Evolutionary conservation across 53 echinoderm and acorn worm genomes (phyloP), one percentile per base, ranked within the genome.

Genomic region (Echinarachnius parma): DNA sequence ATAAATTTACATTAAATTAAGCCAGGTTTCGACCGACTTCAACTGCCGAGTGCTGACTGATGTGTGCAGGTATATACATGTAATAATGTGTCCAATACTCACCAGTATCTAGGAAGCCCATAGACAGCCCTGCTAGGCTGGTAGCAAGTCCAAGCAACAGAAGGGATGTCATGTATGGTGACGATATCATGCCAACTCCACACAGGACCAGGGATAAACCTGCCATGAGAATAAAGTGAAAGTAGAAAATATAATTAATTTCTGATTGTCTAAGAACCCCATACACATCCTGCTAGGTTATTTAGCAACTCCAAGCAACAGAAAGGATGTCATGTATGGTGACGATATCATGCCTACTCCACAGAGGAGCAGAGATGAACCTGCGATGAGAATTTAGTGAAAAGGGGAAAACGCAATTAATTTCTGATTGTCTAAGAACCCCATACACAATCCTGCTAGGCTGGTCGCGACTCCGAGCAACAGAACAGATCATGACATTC

Each of bases 71-170:
- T n/a, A n/a, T n/a, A n/a, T n/a, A n/a, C n/a, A n/a, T n/a, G n/a
- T n/a, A n/a, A n/a, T n/a, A n/a, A n/a, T n/a, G n/a, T n/a, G n/a
- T n/a, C n/a, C n/a, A n/a, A 22, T 31, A 5, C 28, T 66, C 9
- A 93, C 96, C 96, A 69, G 91, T 91, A 59, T 95, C 90, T 19
- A 95, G 79, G 8, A 70, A 75, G 45, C 96, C 96, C 87, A 95
- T 91, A 21, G 84, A 82, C 26, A 87, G 11, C 4, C 96, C 96
- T 14, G 84, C 87, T 48, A 46, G 28, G 21, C 82, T 53, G 39
- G 37, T 34, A 14, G 34, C 63, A 11, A 93, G 53, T 21, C 68
- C 68, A 0, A 70, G 5, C 11, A 67, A 39, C 1, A 85, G 50
- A 32, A 95, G 53, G 0, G 56, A 36, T 13, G 57, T 33, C 13